A percentile compares a stretch with the other conserved stretches of the same genome.
phyloP scores from a whole-genome alignment of 2,797 vertebrate species.

The Dryobates pubescens region DNA sequence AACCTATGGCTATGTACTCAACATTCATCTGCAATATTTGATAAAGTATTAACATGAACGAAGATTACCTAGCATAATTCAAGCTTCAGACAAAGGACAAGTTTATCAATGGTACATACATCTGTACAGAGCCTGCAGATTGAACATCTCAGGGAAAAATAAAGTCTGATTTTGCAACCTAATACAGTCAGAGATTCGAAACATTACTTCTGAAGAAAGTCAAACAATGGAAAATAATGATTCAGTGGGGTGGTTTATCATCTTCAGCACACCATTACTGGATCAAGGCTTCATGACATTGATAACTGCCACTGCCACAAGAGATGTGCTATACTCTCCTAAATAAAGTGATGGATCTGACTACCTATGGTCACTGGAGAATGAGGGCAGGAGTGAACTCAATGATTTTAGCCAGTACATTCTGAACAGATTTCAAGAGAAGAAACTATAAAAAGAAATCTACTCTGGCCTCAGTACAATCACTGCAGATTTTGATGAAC shows the following conservation, averaged over 20 bases:
- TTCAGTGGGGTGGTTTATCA: not conserved
- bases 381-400: not conserved
- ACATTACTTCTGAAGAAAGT: not conserved
- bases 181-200: not conserved
- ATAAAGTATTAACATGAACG: not conserved
- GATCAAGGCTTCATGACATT: not conserved
- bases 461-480: not conserved
- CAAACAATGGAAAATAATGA: not conserved
- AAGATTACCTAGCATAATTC: not conserved
- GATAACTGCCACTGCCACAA: not conserved
- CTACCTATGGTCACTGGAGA: not conserved
- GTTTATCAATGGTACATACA: not conserved
- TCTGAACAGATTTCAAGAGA: not conserved
- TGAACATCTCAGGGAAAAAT: not conserved
- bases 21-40: not conserved
- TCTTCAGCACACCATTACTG: not conserved
- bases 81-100: not conserved
- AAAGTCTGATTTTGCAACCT: not conserved
- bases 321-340: too few species aligned
- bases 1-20: not conserved
- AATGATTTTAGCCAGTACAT: not conserved
- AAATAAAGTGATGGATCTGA: not conserved
- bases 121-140: not conserved
- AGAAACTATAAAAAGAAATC: not conserved
- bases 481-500: not conserved